Evolutionary conservation across 2,113 vertebrate genomes (phyloP), one percentile per base, ranked within the genome.

Genomic region (Leptosomus discolor): DNA sequence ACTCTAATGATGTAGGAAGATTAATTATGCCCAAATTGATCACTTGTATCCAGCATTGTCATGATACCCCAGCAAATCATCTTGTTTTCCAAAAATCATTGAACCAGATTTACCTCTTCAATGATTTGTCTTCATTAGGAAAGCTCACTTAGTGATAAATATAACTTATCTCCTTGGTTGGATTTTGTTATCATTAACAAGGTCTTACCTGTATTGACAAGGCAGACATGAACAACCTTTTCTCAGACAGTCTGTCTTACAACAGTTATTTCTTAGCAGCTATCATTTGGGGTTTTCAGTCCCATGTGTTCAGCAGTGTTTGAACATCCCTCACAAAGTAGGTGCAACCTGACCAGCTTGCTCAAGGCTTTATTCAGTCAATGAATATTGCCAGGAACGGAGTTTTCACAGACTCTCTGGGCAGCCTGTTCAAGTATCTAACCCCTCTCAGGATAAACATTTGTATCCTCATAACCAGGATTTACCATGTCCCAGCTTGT

Each of bases 111-210:
- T 48, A 41, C 5, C 7, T 9, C 30, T 78, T 50, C 60, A 64
- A 43, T 8, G 4, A 12, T 43, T 68, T 51, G 2, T 21, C 50
- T 36, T 77, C 51, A 48, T 26, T 46, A 53, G 53, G 32, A 82
- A 93, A 83, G 7, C 12, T 85, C 14, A 30, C 30, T 15, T 64
- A 79, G 57, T 27, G 9, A 26, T 37, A 65, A 77, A 61, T 20
- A 46, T 10, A 74, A 70, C 30, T 74, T 19, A 36, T 23, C 1
- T 43, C 13, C 5, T 23, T 17, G 27, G 16, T 0, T 48, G 19
- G 77, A 56, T 67, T 79, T 67, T 69, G 23, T 45, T 58, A 27
- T n/a, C 8, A 79, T 32, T 80, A 21, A 51, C n/a, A 84, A 57
- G 34, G 9, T 56, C 26, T 77, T 70, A 21, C 10, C 34, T 23